Conservation (phyloP, 2,113 vertebrate genomes). For the Tonatia bakeri region DNA sequence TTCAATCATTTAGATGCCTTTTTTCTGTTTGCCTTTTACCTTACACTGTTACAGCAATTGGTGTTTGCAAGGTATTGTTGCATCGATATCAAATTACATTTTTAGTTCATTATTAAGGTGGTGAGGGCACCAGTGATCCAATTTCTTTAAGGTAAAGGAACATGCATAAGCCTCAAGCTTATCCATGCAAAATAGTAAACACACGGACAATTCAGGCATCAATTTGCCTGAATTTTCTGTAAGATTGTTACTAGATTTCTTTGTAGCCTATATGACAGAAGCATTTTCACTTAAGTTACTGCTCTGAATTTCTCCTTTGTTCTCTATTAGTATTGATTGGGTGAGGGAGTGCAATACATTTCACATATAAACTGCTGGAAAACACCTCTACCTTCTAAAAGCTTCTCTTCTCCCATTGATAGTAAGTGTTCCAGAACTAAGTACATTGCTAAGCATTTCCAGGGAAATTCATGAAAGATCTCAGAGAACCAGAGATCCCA, state of each 20-base stretch:
- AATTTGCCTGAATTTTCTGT: background rate
- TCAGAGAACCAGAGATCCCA: background rate
- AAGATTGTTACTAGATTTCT: background rate
- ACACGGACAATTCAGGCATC: background rate
- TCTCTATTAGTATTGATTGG: background rate
- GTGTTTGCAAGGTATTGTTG: background rate
- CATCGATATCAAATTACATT: background rate
- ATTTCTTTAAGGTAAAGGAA: background rate
- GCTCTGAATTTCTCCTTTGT: background rate
- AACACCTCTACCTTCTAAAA: conserved; percentile 34
- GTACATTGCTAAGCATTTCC: conserved; percentile 19
- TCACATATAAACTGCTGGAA: background rate
- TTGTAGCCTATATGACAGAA: background rate
- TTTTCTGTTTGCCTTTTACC: background rate
- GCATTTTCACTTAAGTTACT: background rate
- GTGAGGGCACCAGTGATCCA: background rate
- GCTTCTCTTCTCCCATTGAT: background rate
- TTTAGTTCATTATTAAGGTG: background rate
- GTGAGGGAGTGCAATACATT: background rate
- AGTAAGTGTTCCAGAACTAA: conserved; percentile 36
- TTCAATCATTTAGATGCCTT: background rate
- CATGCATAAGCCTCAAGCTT: background rate
- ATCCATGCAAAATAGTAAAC: background rate
- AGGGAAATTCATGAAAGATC: conserved; percentile 24
- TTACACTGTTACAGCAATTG: background rate